Base-by-base conservation (phyloP, 2,888 invertebrate genomes). In the Dynastes maya region DNA sequence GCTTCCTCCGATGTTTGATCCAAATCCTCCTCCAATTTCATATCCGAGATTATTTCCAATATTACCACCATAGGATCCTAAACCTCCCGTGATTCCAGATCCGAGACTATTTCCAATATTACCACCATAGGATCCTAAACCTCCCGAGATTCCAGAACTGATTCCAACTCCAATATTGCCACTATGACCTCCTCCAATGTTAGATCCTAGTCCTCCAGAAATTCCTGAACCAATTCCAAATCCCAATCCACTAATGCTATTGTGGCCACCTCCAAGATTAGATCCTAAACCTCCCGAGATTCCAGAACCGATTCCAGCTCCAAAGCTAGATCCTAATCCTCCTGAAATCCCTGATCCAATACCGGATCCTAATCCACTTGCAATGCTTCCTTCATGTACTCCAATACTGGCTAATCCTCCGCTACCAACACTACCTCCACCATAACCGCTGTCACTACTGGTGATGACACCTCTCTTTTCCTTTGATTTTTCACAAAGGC, bases 391-490 rank as follows among this genome's bases (percentile, higher is more conserved):
- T 55, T 78, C 81, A 51, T 68, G 45, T 32, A 80, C 81, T 29
- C 81, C 79, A 53, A 80, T 51, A 49, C 80, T 80, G 27, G 81
- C 81, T n/a, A 74, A 61, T 6, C 61, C 61, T 16, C 45, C 61
- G 27, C 0, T 68, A 3, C 68, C 29, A 13, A 68, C 5, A 75
- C 79, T 81, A 51, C 74, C 80, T 58, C 80, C 75, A 71, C 83
- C 83, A 75, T 84, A 80, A 37, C 83, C 83, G 78, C 80, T 71
- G 37, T 83, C 83, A 78, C 81, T 71, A 58, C 83, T 82, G 8
- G 1, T 6, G 76, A 83, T 79, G 40, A 82, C 75, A 32, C 82
- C 81, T 71, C 81, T 81, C 79, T 79, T 77, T 55, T 61, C 80
- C 40, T 74, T 80, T 63, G 70, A 45, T 32, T 76, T 79, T 78